Evolutionary conservation across 53 echinoderm and acorn worm genomes (phyloP), one percentile per base, ranked within the genome.

Genomic region (Holothuria leucospilota): DNA sequence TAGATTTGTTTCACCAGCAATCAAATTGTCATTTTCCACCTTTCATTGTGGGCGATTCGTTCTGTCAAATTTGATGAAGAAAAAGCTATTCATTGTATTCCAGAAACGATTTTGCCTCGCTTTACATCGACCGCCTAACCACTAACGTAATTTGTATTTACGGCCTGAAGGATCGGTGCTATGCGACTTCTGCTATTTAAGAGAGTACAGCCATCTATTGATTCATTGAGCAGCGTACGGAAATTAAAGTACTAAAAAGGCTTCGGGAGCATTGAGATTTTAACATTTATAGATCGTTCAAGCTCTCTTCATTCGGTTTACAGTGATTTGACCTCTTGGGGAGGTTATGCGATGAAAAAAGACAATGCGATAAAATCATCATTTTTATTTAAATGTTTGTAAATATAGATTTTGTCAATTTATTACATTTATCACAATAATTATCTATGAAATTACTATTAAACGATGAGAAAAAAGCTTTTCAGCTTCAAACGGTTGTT

Each of bases 161-260:
- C 75, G 75, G 72, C 75, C 75, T 52, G 23, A 49, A 75, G 75
- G 75, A 49, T 75, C 39, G 75, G 75, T 52, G 56, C 56, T 56
- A 56, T 56, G 56, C 56, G 56, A 56, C 56, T 56, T 56, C 56
- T 56, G 56, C 56, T 56, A 56, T 56, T 56, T 56, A 56, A 1
- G 18, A 56, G 56, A 56, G 56, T 52, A 75, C 52, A 46, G 52
- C 25, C 51, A 75, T 23, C 51, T 52, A 75, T 75, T 25, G 75
- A 75, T 75, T 75, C 52, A 52, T 46, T 52, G 75, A 52, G 75
- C 49, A 51, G 49, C 49, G 51, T 75, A 75, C 75, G 75, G 75
- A 75, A 75, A 75, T 75, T 75, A 75, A 75, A 75, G 75, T 75
- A 75, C 75, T 75, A 75, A 75, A 75, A 75, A 75, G 75, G 75